Evolutionary conservation across 1,140 invertebrate genomes (phyloP).

Genomic region (Maniola jurtina): DNA sequence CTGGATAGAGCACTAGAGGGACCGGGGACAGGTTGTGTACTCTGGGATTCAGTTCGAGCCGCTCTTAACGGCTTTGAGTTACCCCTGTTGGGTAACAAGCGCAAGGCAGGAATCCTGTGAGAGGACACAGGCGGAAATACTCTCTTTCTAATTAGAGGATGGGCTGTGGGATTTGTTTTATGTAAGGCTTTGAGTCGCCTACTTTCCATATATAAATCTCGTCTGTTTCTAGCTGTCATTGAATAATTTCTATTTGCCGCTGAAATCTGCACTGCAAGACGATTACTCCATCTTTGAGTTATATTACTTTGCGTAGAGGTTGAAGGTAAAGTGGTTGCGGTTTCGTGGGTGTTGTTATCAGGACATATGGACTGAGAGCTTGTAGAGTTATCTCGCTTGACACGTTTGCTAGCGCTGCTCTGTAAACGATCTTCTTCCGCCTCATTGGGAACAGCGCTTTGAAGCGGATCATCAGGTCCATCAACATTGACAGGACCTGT

Average conservation of each 20-base stretch:
- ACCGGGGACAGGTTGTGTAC: slow-evolving; percentile 47
- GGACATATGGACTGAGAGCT: slow-evolving; percentile 19
- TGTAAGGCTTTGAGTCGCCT: slow-evolving; percentile 65
- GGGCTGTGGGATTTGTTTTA: slow-evolving; percentile 64
- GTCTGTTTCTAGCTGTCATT: slow-evolving; percentile 60
- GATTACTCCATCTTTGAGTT: slow-evolving; percentile 59
- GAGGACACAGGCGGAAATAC: slow-evolving; percentile 53
- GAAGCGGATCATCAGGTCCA: slow-evolving; percentile 49
- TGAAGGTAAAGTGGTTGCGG: slow-evolving; percentile 17
- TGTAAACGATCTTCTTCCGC: slow-evolving; percentile 37
- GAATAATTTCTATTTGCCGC: slow-evolving; percentile 71
- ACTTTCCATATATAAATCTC: slow-evolving; percentile 65
- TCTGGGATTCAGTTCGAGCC: slow-evolving; percentile 31
- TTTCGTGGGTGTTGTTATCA: slow-evolving; percentile 17
- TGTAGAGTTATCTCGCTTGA: slow-evolving; percentile 25
- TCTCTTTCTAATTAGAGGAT: slow-evolving; percentile 61
- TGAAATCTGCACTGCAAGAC: slow-evolving; percentile 71
- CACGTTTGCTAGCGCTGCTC: slow-evolving; percentile 28
- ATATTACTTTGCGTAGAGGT: slow-evolving; percentile 18
- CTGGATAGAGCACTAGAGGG: slow-evolving; percentile 44
- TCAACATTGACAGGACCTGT: slow-evolving; percentile 62
- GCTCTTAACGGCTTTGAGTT: slow-evolving; percentile 23
- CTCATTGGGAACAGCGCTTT: slow-evolving; percentile 32
- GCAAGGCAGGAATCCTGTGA: slow-evolving; percentile 63
- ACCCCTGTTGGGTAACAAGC: slow-evolving; percentile 41